A percentile compares a stretch with the other conserved stretches of the same genome.
These are phyloP conservation scores for Ectemnius lituratus DNA, from an alignment of 2,888 invertebrate genomes.

Conservation along the genomic window DNA sequence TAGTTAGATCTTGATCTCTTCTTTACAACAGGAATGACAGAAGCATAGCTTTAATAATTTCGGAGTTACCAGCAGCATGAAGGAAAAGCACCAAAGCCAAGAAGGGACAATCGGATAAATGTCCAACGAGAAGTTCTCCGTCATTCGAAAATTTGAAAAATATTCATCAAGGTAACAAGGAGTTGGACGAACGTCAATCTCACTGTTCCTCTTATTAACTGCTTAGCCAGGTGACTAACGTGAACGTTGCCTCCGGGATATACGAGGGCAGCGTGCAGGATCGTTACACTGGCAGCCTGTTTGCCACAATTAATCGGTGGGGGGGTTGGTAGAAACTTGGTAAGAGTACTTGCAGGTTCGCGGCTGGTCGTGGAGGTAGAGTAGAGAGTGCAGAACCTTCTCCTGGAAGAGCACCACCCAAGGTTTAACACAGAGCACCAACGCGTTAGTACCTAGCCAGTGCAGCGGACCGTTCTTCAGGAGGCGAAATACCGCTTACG, in stretches of 20 bases:
- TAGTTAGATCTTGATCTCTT: no score
- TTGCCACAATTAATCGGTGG: constrained; percentile 21
- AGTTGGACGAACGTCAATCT: constrained; percentile 27
- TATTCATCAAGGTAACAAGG: no score
- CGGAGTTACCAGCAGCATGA: no score
- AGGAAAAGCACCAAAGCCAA: no score
- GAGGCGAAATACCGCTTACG: constrained; percentile 55
- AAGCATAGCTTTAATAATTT: no score
- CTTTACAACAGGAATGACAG: no score
- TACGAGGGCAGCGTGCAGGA: background rate
- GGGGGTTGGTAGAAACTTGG: constrained; percentile 9
- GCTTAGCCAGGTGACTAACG: constrained; percentile 3
- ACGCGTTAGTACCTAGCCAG: constrained; percentile 31
- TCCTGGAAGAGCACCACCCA: background rate
- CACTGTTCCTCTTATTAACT: constrained; percentile 40
- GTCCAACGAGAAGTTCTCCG: no score
- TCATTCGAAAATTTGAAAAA: no score
- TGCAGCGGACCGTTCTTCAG: constrained; percentile 49
- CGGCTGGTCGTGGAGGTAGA: background rate
- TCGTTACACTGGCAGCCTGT: constrained; percentile 6
- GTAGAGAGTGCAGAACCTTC: constrained; percentile 4
- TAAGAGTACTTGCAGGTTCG: constrained; percentile 13
- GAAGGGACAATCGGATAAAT: no score
- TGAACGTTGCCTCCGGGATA: background rate
- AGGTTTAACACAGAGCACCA: no score